These are phyloP conservation scores for Parapsyche elsis DNA, from an alignment of 1,140 invertebrate genomes.

Conservation along the genomic window DNA sequence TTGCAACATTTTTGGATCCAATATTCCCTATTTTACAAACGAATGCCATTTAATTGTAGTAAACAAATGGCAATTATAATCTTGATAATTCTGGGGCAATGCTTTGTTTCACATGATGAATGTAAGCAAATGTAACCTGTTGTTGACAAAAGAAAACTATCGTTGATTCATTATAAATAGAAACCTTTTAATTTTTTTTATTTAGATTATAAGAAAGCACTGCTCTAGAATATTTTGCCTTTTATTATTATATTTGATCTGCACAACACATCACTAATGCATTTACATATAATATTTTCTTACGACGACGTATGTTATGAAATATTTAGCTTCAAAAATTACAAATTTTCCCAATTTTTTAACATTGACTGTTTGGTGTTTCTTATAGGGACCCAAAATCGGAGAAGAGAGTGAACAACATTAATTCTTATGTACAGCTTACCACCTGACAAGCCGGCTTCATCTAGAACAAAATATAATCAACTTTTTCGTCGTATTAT, in stretches of 20 bases:
- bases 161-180: too few relatives aligned
- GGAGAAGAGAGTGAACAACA: constrained; percentile 70
- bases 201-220: background rate
- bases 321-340: background rate
- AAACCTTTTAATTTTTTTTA: too few relatives aligned
- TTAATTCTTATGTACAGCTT: constrained; percentile 68
- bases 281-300: constrained; percentile 14
- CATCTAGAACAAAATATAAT: constrained; percentile 44
- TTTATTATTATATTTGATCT: constrained; percentile 6
- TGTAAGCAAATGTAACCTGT: too few relatives aligned
- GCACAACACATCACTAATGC: background rate
- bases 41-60: background rate
- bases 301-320: background rate
- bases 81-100: background rate
- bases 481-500: constrained; percentile 50
- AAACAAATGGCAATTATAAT: background rate
- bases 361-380: constrained; percentile 5
- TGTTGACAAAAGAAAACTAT: too few relatives aligned
- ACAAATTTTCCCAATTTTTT: constrained; percentile 38
- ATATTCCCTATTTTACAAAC: background rate
- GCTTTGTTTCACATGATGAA: background rate
- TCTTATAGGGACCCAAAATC: constrained; percentile 66
- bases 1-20: background rate
- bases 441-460: constrained; percentile 67
- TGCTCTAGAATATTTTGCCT: constrained; percentile 22